Base-by-base conservation (phyloP, 2,113 vertebrate genomes). In the Calidris pugnax region DNA sequence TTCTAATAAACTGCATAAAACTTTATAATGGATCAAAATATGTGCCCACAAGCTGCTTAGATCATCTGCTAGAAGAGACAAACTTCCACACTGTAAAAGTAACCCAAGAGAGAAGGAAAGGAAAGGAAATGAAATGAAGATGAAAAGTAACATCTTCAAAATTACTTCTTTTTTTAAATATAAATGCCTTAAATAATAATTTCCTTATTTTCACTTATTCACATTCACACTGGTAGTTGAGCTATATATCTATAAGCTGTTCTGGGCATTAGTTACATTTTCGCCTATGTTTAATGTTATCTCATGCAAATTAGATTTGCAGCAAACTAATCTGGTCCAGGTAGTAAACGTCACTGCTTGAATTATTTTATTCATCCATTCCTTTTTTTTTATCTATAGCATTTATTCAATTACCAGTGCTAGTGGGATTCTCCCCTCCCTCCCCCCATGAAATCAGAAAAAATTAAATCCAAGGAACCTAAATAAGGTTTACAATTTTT, bases 361-460 rank as follows among this genome's bases (percentile, higher is more conserved):
- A 97, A 89, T 97, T 97, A 96, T 96, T 97, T 95, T 95, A 90
- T 94, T 96, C 86, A 95, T 92, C 80, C 17, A 60, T 85, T 90
- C 84, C 4, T 59, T 85, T 92, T 93, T 89, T 78, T 87, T 85
- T 89, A 63, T 23, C 86, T 71, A 69, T 60, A 85, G 68, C 84
- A 87, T 90, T 96, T 96, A 93, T 97, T 88, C 92, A 97, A 97
- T 97, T 96, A 96, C 43, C 43, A 85, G 50, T 89, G 74, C 89
- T 96, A 87, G 93, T 97, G 62, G 71, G 81, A 92, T 93, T 93
- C 67, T 79, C 51, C 56, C 22, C 23, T 81, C 41, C 63, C 90
- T 92, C 89, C 88, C 74, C 33, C 95, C 97, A 96, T 96, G 96
- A 97, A 97, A 97, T 96, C 93, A 96, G 92, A 95, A 97, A 96